Evolutionary conservation across 1,140 invertebrate species (phyloP).

Genomic region (Sminthurides bifidus): DNA sequence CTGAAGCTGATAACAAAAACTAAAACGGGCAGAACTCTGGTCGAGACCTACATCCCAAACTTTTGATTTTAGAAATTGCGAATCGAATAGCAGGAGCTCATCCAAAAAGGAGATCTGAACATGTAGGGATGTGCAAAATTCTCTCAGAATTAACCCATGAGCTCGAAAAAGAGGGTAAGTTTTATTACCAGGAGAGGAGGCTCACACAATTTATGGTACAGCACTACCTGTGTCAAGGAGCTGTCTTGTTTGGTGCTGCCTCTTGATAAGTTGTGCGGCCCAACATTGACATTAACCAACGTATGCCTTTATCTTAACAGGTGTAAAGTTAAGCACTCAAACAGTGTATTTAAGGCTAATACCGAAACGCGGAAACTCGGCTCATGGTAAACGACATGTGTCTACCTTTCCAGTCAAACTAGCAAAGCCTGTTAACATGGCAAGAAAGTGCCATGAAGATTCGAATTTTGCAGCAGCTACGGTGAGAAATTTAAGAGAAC

Average conservation of each 20-base stretch:
- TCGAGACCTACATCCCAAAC: not conserved
- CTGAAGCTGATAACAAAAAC: too few relatives aligned
- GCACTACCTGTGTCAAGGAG: not conserved
- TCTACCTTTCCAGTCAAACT: conserved; percentile 33
- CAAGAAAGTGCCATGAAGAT: conserved; percentile 31
- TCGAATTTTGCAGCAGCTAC: conserved; percentile 26
- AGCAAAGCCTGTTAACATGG: conserved; percentile 25
- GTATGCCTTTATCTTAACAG: conserved; percentile 1
- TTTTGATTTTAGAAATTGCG: not conserved
- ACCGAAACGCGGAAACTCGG: conserved; percentile 20
- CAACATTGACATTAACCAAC: too few relatives aligned
- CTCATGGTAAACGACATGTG: conserved; percentile 33
- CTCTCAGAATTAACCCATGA: too few relatives aligned
- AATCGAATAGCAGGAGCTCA: not conserved
- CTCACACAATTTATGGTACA: not conserved
- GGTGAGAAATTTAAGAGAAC: conserved; percentile 29
- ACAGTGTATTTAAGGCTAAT: conserved; percentile 29
- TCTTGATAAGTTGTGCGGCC: too few relatives aligned
- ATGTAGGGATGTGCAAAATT: not conserved
- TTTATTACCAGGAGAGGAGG: not conserved
- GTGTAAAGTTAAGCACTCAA: conserved; percentile 4
- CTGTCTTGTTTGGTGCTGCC: not conserved
- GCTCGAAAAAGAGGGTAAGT: not conserved
- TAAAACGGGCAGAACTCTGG: not conserved
- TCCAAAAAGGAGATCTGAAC: not conserved